These are phyloP conservation scores for Flexamia atlantica DNA, from an alignment of 2,888 invertebrate genomes.

Conservation along the genomic window DNA sequence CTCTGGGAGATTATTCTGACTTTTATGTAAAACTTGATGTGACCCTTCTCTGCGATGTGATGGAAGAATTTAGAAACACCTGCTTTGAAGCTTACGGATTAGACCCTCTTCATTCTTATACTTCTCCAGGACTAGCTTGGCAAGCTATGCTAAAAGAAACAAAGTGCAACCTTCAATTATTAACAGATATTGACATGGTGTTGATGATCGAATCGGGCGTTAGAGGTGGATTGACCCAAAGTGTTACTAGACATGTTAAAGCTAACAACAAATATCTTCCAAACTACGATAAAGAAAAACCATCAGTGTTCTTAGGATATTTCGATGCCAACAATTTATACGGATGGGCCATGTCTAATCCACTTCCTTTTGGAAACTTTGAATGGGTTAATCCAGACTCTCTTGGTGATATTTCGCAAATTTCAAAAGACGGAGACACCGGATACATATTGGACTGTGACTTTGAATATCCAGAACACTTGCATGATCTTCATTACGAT, in stretches of 20 bases:
- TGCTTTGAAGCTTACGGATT: slow-evolving; percentile 54
- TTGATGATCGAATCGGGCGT: slow-evolving; percentile 65
- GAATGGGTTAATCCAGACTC: slow-evolving; percentile 54
- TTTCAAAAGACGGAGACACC: slow-evolving; percentile 39
- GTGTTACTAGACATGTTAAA: slow-evolving; percentile 52
- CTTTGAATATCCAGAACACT: slow-evolving; percentile 60
- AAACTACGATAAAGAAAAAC: slow-evolving; percentile 56
- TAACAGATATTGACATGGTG: slow-evolving; percentile 63
- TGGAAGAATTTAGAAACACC: slow-evolving; percentile 64
- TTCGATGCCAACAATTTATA: slow-evolving; percentile 64
- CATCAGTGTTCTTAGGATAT: slow-evolving; percentile 34
- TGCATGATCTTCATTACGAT: slow-evolving; percentile 59
- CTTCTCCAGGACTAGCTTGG: slow-evolving; percentile 60
- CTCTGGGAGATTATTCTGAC: slow-evolving; percentile 71
- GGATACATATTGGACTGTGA: slow-evolving; percentile 64
- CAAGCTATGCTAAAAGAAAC: slow-evolving; percentile 62
- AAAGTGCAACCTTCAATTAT: slow-evolving; percentile 59
- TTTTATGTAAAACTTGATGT: slow-evolving; percentile 63
- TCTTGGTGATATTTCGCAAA: slow-evolving; percentile 30
- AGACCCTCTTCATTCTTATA: slow-evolving; percentile 61
- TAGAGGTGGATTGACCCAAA: slow-evolving; percentile 61
- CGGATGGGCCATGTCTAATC: slow-evolving; percentile 49
- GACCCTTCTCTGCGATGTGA: slow-evolving; percentile 62
- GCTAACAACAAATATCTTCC: slow-evolving; percentile 56
- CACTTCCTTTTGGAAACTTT: slow-evolving; percentile 57